Percentiles rank a stretch among this genome's conserved stretches.
These are phyloP conservation scores for Diorhabda sublineata DNA, from an alignment of 1,140 invertebrate species.

Conservation along the genomic window DNA sequence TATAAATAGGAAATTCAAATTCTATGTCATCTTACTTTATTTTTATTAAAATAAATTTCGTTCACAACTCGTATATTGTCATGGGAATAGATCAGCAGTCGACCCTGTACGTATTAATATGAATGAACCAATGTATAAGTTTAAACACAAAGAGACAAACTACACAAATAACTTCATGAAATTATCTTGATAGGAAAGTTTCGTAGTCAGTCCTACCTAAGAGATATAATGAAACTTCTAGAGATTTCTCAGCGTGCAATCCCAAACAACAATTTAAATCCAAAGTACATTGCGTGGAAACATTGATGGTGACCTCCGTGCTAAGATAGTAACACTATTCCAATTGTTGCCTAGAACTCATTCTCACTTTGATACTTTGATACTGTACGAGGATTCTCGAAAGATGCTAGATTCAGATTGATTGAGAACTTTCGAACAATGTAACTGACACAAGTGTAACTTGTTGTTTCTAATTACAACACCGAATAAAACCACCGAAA, in stretches of 20 bases:
- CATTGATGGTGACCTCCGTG: slow-evolving; percentile 34
- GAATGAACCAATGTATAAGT: slow-evolving; percentile 30
- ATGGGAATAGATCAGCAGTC: not conserved
- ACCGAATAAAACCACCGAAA: not conserved
- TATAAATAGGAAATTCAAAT: too few species aligned
- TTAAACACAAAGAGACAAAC: slow-evolving; percentile 26
- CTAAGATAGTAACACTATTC: slow-evolving; percentile 30
- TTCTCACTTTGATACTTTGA: slow-evolving; percentile 5
- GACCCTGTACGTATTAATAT: slow-evolving; percentile 15
- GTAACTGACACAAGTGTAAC: not conserved
- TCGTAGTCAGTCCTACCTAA: slow-evolving; percentile 32
- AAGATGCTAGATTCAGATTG: slow-evolving; percentile 5
- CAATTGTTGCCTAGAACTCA: slow-evolving; percentile 16
- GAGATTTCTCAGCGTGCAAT: slow-evolving; percentile 31
- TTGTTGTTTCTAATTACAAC: not conserved
- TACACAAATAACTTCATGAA: slow-evolving; percentile 34
- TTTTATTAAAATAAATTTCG: too few species aligned
- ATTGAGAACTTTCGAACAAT: not conserved
- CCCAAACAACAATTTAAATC: slow-evolving; percentile 33
- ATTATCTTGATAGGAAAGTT: slow-evolving; percentile 36
- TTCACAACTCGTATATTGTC: too few species aligned
- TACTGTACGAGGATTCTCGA: slow-evolving; percentile 9
- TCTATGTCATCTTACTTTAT: too few species aligned
- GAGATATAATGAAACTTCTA: slow-evolving; percentile 35
- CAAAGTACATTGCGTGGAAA: slow-evolving; percentile 32